Evolutionary conservation across 2,888 invertebrate genomes (phyloP).

Genomic region (Mactromeris polynyma): DNA sequence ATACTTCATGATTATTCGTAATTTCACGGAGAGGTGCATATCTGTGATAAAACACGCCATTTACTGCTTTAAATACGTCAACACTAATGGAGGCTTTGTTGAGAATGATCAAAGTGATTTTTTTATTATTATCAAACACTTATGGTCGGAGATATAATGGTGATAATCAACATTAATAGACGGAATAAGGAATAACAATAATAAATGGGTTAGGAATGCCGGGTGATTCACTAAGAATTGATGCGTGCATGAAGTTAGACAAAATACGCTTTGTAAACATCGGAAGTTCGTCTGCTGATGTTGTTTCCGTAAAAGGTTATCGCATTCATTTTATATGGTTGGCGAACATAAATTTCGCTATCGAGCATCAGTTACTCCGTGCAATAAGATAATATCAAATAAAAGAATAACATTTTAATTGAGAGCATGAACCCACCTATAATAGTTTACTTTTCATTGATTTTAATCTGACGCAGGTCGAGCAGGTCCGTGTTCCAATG

Average conservation of each 20-base stretch:
- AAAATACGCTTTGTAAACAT: slow-evolving; percentile 9
- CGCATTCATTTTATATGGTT: background rate
- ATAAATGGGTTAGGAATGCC: background rate
- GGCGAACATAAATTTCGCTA: background rate
- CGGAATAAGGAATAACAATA: background rate
- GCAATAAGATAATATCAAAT: too few species aligned
- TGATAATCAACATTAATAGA: background rate
- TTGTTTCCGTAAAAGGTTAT: background rate
- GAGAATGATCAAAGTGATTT: background rate
- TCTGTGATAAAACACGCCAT: background rate
- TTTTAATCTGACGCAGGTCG: too few species aligned
- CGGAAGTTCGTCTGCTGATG: slow-evolving; percentile 26
- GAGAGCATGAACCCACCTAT: too few species aligned
- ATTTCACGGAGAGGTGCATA: slow-evolving; percentile 15
- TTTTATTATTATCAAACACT: background rate
- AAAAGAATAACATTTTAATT: too few species aligned
- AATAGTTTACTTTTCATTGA: too few species aligned
- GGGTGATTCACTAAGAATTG: background rate
- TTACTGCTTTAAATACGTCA: background rate
- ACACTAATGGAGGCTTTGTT: background rate
- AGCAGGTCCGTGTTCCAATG: too few species aligned
- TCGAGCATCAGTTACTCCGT: background rate
- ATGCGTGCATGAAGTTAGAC: background rate
- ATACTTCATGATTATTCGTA: background rate
- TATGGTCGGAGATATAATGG: background rate